These are phyloP conservation scores for Todiramphus saurophagus DNA, from an alignment of 2,113 vertebrate genomes.

Conservation along the genomic window DNA sequence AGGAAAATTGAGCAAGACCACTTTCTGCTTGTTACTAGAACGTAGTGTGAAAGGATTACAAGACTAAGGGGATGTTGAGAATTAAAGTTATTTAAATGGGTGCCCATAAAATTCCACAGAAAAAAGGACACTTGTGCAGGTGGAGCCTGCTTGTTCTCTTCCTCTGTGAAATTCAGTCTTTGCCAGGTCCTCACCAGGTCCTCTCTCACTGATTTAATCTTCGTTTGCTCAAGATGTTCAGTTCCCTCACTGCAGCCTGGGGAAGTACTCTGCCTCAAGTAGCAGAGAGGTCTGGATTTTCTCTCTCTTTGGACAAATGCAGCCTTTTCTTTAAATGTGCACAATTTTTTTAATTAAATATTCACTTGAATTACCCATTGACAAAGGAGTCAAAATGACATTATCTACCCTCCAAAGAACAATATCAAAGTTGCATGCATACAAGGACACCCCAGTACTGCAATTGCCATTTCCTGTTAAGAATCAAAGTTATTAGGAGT, in stretches of 20 bases:
- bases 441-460: not conserved
- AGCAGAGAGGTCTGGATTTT: not conserved
- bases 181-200: not conserved
- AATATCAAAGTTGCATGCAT: not conserved
- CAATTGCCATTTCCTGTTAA: not conserved
- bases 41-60: not conserved
- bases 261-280: not conserved
- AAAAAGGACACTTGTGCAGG: not conserved
- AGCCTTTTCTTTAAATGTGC: not conserved
- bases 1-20: constrained; percentile 28
- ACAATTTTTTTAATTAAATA: not conserved
- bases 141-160: not conserved
- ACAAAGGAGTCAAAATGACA: not conserved
- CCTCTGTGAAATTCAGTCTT: not conserved
- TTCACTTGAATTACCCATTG: not conserved
- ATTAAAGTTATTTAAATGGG: constrained; percentile 4
- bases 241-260: not conserved
- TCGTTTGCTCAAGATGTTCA: not conserved
- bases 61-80: constrained; percentile 14
- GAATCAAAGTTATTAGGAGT: not conserved
- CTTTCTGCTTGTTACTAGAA: constrained; percentile 20
- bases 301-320: not conserved
- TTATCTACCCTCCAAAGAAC: not conserved
- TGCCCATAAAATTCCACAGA: not conserved
- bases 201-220: not conserved